Conservation (phyloP, 2,113 vertebrate genomes). For the Myotis yumanensis region DNA sequence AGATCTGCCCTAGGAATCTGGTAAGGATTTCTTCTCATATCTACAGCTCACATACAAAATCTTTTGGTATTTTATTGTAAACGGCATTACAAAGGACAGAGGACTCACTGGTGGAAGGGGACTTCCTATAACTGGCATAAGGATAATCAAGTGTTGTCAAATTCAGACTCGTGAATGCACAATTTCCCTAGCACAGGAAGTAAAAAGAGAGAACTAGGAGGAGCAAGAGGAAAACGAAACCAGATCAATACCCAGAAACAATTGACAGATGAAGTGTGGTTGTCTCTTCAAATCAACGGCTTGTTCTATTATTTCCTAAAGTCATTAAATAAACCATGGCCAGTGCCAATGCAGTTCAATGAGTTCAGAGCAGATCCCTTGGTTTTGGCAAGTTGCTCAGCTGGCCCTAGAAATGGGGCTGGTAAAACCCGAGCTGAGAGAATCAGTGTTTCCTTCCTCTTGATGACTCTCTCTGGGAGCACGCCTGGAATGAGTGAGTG, state of each 20-base stretch:
- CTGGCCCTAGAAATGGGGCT: slow-evolving; percentile 15
- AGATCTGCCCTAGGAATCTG: background rate
- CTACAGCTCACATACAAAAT: background rate
- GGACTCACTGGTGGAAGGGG: background rate
- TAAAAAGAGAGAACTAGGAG: background rate
- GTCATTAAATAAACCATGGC: slow-evolving; percentile 4
- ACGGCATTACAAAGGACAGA: background rate
- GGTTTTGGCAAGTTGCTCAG: slow-evolving; percentile 16
- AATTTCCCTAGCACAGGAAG: background rate
- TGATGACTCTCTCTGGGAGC: background rate
- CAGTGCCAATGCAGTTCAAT: background rate
- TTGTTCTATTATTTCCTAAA: slow-evolving; percentile 61
- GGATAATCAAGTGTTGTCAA: background rate
- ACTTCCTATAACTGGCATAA: background rate
- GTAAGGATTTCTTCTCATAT: background rate
- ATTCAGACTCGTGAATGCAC: background rate
- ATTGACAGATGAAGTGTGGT: background rate
- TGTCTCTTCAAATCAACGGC: slow-evolving; percentile 29
- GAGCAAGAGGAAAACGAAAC: background rate
- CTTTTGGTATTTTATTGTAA: background rate
- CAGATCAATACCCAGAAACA: background rate
- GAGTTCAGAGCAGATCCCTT: slow-evolving; percentile 8
- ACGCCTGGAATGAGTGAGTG: background rate
- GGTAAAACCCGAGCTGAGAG: slow-evolving; percentile 22
- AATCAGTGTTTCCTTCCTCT: slow-evolving; percentile 63